phyloP scores from a whole-genome alignment of 2,797 vertebrate species.

The Xiphorhynchus erythropygius region DNA sequence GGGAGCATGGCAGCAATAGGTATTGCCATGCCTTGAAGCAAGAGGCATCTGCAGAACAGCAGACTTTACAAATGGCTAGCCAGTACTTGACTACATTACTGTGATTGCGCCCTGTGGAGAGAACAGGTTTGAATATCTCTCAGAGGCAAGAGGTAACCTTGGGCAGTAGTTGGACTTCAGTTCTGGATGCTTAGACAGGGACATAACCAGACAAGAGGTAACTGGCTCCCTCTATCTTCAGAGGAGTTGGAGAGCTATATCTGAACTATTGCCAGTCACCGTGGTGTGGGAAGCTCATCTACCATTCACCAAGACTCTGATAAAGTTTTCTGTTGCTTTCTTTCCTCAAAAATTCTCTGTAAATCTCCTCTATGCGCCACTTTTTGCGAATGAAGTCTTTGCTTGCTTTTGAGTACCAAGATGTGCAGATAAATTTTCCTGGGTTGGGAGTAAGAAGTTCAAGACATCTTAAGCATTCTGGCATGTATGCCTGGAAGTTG shows the following conservation, averaged over 20 bases:
- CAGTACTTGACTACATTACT: background rate
- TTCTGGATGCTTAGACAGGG: background rate
- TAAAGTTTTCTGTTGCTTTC: background rate
- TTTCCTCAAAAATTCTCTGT: background rate
- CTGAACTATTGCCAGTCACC: background rate
- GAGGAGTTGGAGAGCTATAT: background rate
- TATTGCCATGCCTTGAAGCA: background rate
- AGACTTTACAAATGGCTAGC: background rate
- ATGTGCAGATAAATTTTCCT: background rate
- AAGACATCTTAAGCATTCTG: background rate
- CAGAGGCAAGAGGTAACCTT: background rate
- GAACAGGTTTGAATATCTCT: background rate
- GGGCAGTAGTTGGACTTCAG: background rate
- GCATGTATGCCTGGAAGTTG: background rate
- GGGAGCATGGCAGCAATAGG: background rate
- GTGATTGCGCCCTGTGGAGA: background rate
- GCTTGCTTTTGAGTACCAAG: background rate
- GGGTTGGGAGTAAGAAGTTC: background rate
- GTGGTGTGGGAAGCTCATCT: background rate
- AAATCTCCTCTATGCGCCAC: background rate
- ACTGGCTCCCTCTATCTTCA: background rate
- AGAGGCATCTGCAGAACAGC: background rate
- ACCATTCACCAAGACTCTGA: background rate
- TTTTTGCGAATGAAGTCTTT: background rate
- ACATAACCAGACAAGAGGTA: background rate